Evolutionary conservation across 2,797 vertebrate species (phyloP).

Genomic region (Myoxocephalus aenaeus): DNA sequence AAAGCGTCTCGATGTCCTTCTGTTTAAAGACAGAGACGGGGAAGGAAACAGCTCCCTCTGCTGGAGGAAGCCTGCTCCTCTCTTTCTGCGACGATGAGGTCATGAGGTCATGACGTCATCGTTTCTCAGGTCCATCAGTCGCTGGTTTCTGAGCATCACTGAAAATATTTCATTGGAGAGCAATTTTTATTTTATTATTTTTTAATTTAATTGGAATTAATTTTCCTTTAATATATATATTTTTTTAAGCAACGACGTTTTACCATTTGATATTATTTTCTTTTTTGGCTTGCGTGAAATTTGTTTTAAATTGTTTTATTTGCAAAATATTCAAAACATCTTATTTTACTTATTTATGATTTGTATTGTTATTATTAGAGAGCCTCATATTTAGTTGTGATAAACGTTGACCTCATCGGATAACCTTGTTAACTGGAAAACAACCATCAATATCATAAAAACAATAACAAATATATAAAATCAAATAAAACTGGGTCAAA

Average conservation of each 20-base stretch:
- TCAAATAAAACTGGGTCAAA: not conserved
- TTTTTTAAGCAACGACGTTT: too few species aligned
- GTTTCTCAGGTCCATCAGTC: not conserved
- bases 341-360: not conserved
- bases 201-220: too few species aligned
- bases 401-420: not conserved
- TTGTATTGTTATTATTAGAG: not conserved
- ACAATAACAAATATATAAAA: too few species aligned
- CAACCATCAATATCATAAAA: not conserved
- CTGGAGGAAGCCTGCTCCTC: not conserved
- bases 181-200: too few species aligned
- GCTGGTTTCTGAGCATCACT: too few species aligned
- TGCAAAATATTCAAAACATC: not conserved
- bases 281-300: too few species aligned
- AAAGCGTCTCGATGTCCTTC: too few species aligned
- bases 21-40: too few species aligned
- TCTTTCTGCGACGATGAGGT: not conserved
- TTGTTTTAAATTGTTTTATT: not conserved
- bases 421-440: not conserved
- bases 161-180: too few species aligned
- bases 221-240: too few species aligned
- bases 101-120: too few species aligned
- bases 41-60: slow-evolving; percentile 40
- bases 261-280: too few species aligned
- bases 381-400: not conserved